phyloP scores from a whole-genome alignment of 2,888 invertebrate genomes.

The Eristalinus aeneus region DNA sequence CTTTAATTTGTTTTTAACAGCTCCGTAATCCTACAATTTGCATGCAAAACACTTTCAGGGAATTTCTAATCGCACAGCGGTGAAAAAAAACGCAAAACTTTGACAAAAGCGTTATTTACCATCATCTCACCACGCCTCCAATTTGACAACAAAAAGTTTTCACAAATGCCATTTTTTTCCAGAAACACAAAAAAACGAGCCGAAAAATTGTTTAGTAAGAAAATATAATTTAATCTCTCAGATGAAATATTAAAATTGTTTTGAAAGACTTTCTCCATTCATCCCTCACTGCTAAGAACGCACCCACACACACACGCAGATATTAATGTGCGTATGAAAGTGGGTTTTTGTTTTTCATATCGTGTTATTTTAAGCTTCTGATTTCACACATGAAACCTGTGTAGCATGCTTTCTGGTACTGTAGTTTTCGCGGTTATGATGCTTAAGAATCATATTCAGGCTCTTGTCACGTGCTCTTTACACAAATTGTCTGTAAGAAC shows the following conservation, averaged over 20 bases:
- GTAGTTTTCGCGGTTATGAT: not conserved
- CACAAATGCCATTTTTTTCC: slow-evolving; percentile 12
- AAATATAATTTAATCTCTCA: slow-evolving; percentile 76
- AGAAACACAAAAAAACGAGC: not conserved
- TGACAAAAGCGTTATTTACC: slow-evolving; percentile 25
- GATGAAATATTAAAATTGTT: slow-evolving; percentile 77
- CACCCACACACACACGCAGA: not conserved
- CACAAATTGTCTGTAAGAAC: not conserved
- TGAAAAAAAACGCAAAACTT: slow-evolving; percentile 18
- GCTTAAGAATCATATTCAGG: not conserved
- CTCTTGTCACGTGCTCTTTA: not conserved
- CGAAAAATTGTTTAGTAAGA: slow-evolving; percentile 45
- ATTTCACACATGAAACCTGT: slow-evolving; percentile 11
- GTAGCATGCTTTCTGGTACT: not conserved
- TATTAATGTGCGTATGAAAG: not conserved
- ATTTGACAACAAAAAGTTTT: slow-evolving; percentile 8
- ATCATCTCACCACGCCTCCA: slow-evolving; percentile 8
- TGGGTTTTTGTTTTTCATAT: slow-evolving; percentile 3
- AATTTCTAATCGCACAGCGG: slow-evolving; percentile 28
- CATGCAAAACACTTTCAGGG: slow-evolving; percentile 36
- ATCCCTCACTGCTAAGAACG: not conserved
- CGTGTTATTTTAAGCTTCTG: not conserved
- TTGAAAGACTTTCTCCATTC: slow-evolving; percentile 43
- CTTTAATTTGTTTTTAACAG: not conserved
- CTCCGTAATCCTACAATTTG: slow-evolving; percentile 46